A percentile compares a stretch with the other conserved stretches of the same genome.
Evolutionary conservation across 1,140 invertebrate genomes (phyloP).

Genomic region (Orchestia grillus): DNA sequence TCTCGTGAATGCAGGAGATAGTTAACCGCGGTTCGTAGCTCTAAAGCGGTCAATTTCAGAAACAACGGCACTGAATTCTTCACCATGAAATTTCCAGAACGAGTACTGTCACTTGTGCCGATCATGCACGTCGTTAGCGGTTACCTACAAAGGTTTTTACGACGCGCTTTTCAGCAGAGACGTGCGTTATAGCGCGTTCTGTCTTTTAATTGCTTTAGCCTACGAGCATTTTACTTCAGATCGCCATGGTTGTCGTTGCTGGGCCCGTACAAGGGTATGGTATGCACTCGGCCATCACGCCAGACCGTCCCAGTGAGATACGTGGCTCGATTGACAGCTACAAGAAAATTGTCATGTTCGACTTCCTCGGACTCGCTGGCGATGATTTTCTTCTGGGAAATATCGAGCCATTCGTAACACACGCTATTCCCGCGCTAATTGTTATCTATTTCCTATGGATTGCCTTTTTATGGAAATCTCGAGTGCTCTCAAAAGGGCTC

Average conservation of each 20-base stretch:
- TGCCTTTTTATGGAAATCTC: neutral
- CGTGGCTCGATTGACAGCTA: slow-evolving; percentile 16
- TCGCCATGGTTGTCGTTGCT: neutral
- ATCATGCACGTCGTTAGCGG: neutral
- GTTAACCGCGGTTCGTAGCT: neutral
- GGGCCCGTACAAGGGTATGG: neutral
- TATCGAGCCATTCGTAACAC: neutral
- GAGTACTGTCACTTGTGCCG: neutral
- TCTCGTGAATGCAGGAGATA: neutral
- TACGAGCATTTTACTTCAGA: neutral
- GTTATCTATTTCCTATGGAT: neutral
- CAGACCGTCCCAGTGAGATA: neutral
- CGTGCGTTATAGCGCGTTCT: neutral
- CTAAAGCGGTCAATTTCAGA: neutral
- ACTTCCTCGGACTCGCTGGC: slow-evolving; percentile 29
- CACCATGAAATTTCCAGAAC: neutral
- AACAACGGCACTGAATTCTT: neutral
- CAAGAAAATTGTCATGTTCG: slow-evolving; percentile 39
- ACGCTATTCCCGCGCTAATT: neutral
- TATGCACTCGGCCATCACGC: slow-evolving; percentile 23
- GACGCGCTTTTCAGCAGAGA: neutral
- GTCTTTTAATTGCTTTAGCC: slow-evolving; percentile 13
- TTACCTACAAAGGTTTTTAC: neutral
- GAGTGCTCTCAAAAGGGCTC: neutral
- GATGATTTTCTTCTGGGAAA: slow-evolving; percentile 9